Percentiles rank a stretch among this genome's conserved stretches.
Evolutionary conservation across 2,888 invertebrate genomes (phyloP).

Genomic region (Synergus japonicus): DNA sequence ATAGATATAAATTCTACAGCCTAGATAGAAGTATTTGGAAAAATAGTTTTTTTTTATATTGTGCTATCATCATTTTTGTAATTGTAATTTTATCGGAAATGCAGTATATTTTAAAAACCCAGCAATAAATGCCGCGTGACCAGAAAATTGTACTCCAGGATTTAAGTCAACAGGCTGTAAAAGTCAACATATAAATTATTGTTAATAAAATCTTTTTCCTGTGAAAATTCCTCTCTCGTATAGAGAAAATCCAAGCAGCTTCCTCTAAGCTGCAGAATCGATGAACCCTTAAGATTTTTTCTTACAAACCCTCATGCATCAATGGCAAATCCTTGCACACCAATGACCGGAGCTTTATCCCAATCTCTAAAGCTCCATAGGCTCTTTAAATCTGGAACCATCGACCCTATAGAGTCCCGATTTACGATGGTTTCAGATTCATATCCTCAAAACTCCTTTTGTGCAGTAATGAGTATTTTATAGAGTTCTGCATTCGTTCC

Average conservation of each 20-base stretch:
- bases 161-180: too few relatives aligned
- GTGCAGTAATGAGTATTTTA: background rate
- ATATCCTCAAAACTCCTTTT: background rate
- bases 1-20: too few relatives aligned
- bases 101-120: too few relatives aligned
- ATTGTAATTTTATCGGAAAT: too few relatives aligned
- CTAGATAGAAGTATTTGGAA: too few relatives aligned
- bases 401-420: background rate
- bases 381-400: background rate
- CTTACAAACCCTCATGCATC: constrained; percentile 8
- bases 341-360: background rate
- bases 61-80: too few relatives aligned
- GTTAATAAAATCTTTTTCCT: background rate
- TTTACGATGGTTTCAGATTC: constrained; percentile 21
- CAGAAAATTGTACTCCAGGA: too few relatives aligned
- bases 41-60: too few relatives aligned
- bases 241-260: background rate
- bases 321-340: constrained; percentile 9
- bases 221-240: background rate
- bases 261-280: background rate
- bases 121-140: too few relatives aligned
- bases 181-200: background rate
- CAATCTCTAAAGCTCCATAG: background rate
- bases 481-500: too few relatives aligned
- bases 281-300: background rate